phyloP scores from a whole-genome alignment of 2,888 invertebrate species.

The Tricholauxania praeusta region DNA sequence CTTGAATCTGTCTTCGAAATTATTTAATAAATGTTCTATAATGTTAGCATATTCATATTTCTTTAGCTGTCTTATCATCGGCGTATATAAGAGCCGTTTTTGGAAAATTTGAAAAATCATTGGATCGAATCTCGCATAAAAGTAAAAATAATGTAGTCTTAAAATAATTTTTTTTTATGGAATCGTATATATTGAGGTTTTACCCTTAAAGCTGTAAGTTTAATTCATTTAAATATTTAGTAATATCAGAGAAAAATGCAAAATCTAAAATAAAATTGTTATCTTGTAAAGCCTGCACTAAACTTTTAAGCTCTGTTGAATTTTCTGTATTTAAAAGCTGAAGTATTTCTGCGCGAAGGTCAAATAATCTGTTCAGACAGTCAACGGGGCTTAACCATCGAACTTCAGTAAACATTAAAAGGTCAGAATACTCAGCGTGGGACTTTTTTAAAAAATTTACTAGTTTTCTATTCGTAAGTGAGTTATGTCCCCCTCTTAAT shows the following conservation, averaged over 20 bases:
- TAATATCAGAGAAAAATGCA: background rate
- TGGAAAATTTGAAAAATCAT: constrained; percentile 19
- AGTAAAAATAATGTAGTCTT: constrained; percentile 12
- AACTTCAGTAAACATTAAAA: background rate
- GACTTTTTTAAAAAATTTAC: background rate
- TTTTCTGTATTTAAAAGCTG: background rate
- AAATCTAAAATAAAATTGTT: background rate
- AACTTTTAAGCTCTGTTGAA: no score
- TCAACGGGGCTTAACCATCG: background rate
- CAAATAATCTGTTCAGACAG: constrained; percentile 2
- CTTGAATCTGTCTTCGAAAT: background rate
- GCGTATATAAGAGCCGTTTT: constrained; percentile 7
- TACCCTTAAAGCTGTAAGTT: background rate
- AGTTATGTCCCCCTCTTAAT: background rate
- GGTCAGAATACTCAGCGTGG: background rate
- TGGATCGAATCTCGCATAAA: background rate
- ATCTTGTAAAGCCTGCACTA: background rate
- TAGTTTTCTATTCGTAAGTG: background rate
- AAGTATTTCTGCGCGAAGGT: background rate
- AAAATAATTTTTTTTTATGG: background rate
- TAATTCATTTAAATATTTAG: no score
- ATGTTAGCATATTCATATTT: background rate
- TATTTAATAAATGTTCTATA: no score
- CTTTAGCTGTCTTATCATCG: background rate
- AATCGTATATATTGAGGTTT: background rate